Evolutionary conservation across 2,113 vertebrate species (phyloP).

Genomic region (Scolopax mira): DNA sequence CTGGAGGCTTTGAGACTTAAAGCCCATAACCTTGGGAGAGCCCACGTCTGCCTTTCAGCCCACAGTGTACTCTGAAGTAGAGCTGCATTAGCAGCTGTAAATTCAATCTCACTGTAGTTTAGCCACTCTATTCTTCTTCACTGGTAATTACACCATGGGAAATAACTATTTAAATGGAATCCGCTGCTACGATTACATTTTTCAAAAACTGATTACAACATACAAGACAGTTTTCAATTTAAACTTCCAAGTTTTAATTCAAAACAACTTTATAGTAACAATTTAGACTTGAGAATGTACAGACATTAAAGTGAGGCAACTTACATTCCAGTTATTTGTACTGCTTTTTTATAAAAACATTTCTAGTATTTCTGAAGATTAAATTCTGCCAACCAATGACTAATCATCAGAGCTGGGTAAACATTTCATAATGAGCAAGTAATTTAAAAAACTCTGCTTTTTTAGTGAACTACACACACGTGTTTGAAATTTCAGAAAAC

Average conservation of each 20-base stretch:
- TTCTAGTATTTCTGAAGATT: constrained; percentile 2
- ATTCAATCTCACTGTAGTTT: constrained; percentile 35
- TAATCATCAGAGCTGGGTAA: not conserved
- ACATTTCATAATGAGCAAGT: not conserved
- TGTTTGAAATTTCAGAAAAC: not conserved
- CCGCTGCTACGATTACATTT: constrained; percentile 2
- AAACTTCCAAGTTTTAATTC: constrained; percentile 46
- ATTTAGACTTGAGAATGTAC: not conserved
- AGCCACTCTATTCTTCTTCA: constrained; percentile 26
- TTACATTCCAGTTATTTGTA: not conserved
- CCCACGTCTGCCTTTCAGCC: not conserved
- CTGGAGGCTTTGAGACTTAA: constrained; percentile 2
- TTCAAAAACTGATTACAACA: constrained; percentile 51
- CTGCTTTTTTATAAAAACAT: not conserved
- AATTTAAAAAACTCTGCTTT: not conserved
- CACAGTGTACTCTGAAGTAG: not conserved
- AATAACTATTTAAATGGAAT: constrained; percentile 54
- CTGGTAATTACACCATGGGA: constrained; percentile 3
- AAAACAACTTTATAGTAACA: constrained; percentile 22
- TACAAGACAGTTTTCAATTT: constrained; percentile 18
- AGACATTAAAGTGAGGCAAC: not conserved
- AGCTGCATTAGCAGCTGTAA: constrained; percentile 26
- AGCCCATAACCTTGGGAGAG: not conserved
- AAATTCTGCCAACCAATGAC: not conserved
- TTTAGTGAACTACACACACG: not conserved